A percentile compares a stretch with the other conserved stretches of the same genome.
phyloP scores from a whole-genome alignment of 2,888 invertebrate species.

The Zaprionus obscuricornis region DNA sequence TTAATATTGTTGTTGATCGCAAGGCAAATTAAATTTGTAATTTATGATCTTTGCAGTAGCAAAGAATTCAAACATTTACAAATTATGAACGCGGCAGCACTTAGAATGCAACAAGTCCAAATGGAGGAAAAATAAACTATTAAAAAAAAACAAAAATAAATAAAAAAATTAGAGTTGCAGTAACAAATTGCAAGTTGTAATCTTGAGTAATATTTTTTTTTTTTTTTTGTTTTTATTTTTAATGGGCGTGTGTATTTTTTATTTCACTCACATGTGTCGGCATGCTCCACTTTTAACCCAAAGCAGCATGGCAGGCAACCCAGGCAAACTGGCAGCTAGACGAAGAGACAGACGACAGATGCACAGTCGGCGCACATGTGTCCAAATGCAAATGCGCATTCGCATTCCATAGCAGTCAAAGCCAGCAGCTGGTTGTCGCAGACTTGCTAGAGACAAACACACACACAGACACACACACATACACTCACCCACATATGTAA shows the following conservation, averaged over 20 bases:
- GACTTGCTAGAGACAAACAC: slow-evolving; percentile 39
- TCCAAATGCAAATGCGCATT: slow-evolving; percentile 71
- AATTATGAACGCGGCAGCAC: slow-evolving; percentile 26
- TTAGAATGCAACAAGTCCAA: slow-evolving; percentile 17
- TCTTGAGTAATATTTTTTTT: slow-evolving; percentile 31
- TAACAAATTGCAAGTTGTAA: slow-evolving; percentile 54
- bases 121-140: slow-evolving; percentile 43
- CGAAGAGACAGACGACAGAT: not conserved
- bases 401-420: slow-evolving; percentile 59
- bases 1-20: slow-evolving; percentile 41
- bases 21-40: slow-evolving; percentile 24
- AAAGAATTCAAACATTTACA: slow-evolving; percentile 23
- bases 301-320: no score
- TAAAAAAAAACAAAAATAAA: no score
- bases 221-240: slow-evolving; percentile 8
- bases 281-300: slow-evolving; percentile 40
- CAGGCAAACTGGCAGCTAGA: slow-evolving; percentile 2
- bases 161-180: slow-evolving; percentile 19
- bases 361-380: slow-evolving; percentile 55
- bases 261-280: slow-evolving; percentile 33
- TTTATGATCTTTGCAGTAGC: slow-evolving; percentile 46
- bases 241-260: slow-evolving; percentile 45
- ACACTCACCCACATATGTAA: slow-evolving; percentile 28
- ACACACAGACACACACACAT: slow-evolving; percentile 8
- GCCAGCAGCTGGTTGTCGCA: slow-evolving; percentile 56